Conservation (phyloP, 2,113 vertebrate genomes). For the Macroglossus sobrinus region DNA sequence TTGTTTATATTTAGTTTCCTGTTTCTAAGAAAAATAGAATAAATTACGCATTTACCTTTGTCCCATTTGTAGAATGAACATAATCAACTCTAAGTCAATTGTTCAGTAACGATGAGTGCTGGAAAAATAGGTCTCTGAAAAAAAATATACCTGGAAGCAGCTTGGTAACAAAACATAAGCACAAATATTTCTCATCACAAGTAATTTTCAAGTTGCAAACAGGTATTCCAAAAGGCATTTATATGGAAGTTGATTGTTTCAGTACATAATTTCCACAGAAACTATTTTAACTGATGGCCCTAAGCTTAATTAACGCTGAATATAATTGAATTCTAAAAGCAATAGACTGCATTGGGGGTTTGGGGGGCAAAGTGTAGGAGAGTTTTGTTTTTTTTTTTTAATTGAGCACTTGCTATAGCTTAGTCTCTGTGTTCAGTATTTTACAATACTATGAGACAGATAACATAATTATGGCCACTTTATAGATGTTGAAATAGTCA, state of each 20-base stretch:
- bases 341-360: background rate
- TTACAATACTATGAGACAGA: background rate
- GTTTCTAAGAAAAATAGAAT: constrained; percentile 43
- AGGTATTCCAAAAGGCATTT: background rate
- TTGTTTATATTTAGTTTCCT: constrained; percentile 69
- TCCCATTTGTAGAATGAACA: constrained; percentile 23
- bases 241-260: background rate
- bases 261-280: constrained; percentile 32
- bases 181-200: background rate
- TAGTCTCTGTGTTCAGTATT: background rate
- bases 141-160: background rate
- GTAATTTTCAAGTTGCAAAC: background rate
- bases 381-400: background rate
- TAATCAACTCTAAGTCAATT: constrained; percentile 14
- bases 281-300: constrained; percentile 5
- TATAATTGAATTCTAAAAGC: constrained; percentile 41
- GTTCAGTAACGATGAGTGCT: background rate
- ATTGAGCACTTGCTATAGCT: background rate
- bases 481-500: background rate
- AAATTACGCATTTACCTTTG: constrained; percentile 43
- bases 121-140: background rate
- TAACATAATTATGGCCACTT: background rate
- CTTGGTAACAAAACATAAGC: background rate
- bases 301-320: constrained; percentile 44
- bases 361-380: background rate